Evolutionary conservation across 2,888 invertebrate species (phyloP), one percentile per base, ranked within the genome.

Genomic region (Parnassius apollo): DNA sequence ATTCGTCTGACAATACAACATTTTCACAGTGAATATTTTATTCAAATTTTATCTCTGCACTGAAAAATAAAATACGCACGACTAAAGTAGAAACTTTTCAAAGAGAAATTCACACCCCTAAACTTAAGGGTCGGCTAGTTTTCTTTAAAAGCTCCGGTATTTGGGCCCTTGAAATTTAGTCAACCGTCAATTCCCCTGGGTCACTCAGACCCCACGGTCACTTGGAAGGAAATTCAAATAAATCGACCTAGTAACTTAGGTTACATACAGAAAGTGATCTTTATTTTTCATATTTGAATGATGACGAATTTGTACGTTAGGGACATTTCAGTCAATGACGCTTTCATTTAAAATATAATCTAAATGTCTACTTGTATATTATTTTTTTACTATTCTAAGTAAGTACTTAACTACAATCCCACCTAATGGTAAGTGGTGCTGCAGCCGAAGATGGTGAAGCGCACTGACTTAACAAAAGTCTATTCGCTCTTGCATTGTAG

Each of bases 101-200:
- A 86, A 88, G 83, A 80, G 82, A 80, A 80, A 80, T 86, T 85
- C 80, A 83, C 89, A 86, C 90, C 88, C 64, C 66, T 70, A 70
- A 76, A 71, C 74, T 75, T 73, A 74, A 80, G 84, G 87, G 87
- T 83, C 78, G 82, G 75, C 78, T 78, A 82, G 85, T 79, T 86
- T 83, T 85, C 85, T 86, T 88, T 86, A 86, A 87, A 88, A 85
- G 83, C 78, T 78, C 78, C 81, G 83, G 83, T 80, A 85, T 82
- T 81, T 77, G 82, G 85, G 79, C 86, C 86, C 82, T 77, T 79
- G 82, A 80, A 86, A 80, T 85, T 85, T 83, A 91, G 88, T 90
- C 88, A 86, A 85, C 80, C 91, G 83, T 83, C 73, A 68, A 58
- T 68, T 87, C 90, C 89, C 89, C 58, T 57, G 88, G 82, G 88